A percentile compares a stretch with the other conserved stretches of the same genome.
These are phyloP conservation scores for Pachyuromys duprasi DNA, from an alignment of 2,797 vertebrate species.

Conservation along the genomic window DNA sequence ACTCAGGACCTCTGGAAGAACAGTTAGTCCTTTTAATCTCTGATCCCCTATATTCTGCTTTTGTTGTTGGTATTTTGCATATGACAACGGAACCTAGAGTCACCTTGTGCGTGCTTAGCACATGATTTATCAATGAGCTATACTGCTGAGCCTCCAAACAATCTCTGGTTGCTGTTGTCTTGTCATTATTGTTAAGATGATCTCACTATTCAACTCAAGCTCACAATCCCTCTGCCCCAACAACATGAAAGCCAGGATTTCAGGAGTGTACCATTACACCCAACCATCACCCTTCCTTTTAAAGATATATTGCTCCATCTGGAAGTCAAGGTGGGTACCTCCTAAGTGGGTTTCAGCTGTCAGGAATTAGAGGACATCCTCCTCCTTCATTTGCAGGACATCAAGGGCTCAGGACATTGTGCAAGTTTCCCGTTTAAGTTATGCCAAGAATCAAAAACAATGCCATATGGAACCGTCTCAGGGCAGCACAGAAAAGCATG, in stretches of 20 bases:
- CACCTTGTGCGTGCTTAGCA: background rate
- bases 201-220: background rate
- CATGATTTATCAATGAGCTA: background rate
- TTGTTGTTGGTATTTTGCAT: background rate
- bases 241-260: background rate
- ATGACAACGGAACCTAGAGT: background rate
- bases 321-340: no score
- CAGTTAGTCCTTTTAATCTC: background rate
- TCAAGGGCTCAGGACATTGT: no score
- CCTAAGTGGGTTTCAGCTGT: no score
- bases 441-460: no score
- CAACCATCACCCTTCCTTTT: no score
- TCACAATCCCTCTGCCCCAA: background rate
- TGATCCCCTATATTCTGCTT: background rate
- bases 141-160: background rate
- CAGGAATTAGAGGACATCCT: no score
- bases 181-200: background rate
- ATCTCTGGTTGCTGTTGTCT: background rate
- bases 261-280: background rate
- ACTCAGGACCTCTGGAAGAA: no score
- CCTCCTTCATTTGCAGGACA: no score
- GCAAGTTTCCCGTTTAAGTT: no score
- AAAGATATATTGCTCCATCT: no score
- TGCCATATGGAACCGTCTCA: no score
- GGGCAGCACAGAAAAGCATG: no score